A percentile compares a stretch with the other conserved stretches of the same genome.
These are phyloP conservation scores for Drepanosiphum platanoidis DNA, from an alignment of 2,888 invertebrate species.

Conservation along the genomic window DNA sequence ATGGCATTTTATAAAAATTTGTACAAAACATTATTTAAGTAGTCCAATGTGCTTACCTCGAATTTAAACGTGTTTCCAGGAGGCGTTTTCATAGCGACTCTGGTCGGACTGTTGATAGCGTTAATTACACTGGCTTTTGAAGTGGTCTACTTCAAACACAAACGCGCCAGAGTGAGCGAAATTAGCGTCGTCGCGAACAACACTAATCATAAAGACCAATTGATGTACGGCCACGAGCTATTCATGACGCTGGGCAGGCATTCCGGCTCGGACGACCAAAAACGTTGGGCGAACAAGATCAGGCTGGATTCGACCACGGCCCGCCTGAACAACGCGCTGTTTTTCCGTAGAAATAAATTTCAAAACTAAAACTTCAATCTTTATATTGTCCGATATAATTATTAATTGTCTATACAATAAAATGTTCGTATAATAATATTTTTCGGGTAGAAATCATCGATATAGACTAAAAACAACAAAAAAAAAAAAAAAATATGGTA, in stretches of 20 bases:
- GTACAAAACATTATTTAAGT: no score
- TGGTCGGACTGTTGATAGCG: slow-evolving; percentile 84
- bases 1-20: no score
- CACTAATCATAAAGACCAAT: not conserved
- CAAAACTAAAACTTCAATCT: slow-evolving; percentile 44
- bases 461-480: slow-evolving; percentile 47
- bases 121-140: slow-evolving; percentile 86
- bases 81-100: slow-evolving; percentile 89
- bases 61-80: slow-evolving; percentile 69
- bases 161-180: slow-evolving; percentile 43
- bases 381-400: no score
- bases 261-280: slow-evolving; percentile 1
- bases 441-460: slow-evolving; percentile 11
- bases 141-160: slow-evolving; percentile 76
- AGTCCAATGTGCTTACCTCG: not conserved
- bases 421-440: slow-evolving; percentile 4
- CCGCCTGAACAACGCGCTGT: slow-evolving; percentile 48
- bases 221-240: slow-evolving; percentile 48
- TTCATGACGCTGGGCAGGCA: slow-evolving; percentile 19
- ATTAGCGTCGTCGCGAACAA: not conserved
- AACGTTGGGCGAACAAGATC: slow-evolving; percentile 44
- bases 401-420: no score
- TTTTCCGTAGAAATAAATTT: slow-evolving; percentile 57
- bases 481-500: slow-evolving; percentile 32
- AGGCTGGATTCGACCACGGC: slow-evolving; percentile 29